Percentiles rank a stretch among this genome's conserved stretches.
Conservation (phyloP, 2,797 vertebrate species). For the Falco rusticolus region DNA sequence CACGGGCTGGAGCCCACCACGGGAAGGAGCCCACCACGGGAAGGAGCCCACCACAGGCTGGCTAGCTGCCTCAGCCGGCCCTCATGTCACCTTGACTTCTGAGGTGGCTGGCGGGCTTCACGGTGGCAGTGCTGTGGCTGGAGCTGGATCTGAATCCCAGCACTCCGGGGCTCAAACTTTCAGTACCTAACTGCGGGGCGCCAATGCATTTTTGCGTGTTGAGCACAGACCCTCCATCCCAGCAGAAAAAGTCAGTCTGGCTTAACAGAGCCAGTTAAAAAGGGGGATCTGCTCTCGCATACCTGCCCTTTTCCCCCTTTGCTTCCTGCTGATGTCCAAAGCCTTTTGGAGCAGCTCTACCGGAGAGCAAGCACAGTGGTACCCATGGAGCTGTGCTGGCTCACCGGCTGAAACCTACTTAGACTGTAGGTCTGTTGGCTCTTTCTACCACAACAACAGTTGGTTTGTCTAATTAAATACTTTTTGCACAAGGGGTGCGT, state of each 20-base stretch:
- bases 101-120: not conserved
- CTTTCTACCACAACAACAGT: not conserved
- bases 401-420: not conserved
- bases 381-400: accelerated
- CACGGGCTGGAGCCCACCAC: too few species aligned
- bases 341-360: not conserved
- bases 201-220: accelerated
- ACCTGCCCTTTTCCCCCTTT: not conserved
- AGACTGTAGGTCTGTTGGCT: not conserved
- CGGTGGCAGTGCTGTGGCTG: not conserved
- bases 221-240: not conserved
- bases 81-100: too few species aligned
- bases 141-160: not conserved
- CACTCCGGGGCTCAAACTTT: not conserved
- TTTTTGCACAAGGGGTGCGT: not conserved
- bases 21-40: too few species aligned
- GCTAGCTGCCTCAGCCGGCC: not conserved
- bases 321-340: not conserved
- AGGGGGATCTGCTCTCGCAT: not conserved
- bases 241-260: not conserved
- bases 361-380: accelerated
- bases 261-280: not conserved
- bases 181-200: accelerated
- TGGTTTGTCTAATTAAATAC: not conserved
- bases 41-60: accelerated